Conservation (phyloP, 2,888 invertebrate genomes). For the Megamerina dolium region DNA sequence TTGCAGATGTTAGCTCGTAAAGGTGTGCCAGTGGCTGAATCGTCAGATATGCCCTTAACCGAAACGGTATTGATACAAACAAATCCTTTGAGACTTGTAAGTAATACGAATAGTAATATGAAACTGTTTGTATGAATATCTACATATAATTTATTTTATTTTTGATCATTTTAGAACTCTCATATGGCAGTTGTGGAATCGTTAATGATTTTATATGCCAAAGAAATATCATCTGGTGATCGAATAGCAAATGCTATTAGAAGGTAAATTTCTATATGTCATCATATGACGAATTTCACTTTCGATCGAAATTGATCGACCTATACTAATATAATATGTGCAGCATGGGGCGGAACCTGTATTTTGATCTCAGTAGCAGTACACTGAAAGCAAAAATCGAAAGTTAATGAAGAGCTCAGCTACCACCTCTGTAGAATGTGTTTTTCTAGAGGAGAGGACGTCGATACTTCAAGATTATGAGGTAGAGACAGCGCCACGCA, state of each 20-base stretch:
- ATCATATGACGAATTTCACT: neutral
- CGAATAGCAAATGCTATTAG: conserved; percentile 79
- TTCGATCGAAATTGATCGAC: no score
- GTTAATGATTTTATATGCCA: conserved; percentile 87
- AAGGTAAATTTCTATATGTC: conserved; percentile 50
- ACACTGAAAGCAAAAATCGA: no score
- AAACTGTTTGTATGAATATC: no score
- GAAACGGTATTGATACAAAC: conserved; percentile 95
- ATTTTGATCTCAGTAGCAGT: no score
- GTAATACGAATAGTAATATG: conserved; percentile 27
- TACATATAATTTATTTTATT: neutral
- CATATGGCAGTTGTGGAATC: conserved; percentile 95
- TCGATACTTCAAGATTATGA: no score
- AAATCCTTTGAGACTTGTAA: conserved; percentile 88
- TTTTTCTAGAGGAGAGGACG: no score
- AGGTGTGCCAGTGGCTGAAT: conserved; percentile 79
- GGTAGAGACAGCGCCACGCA: no score
- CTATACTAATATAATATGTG: neutral
- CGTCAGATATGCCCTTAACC: conserved; percentile 81
- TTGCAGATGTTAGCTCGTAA: conserved; percentile 88
- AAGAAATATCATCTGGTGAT: conserved; percentile 85
- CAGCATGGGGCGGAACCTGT: no score
- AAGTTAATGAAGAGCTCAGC: no score
- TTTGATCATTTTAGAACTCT: conserved; percentile 70
- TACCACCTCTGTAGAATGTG: no score